Evolutionary conservation across 2,797 vertebrate genomes (phyloP).

Genomic region (Hyperoplus immaculatus): DNA sequence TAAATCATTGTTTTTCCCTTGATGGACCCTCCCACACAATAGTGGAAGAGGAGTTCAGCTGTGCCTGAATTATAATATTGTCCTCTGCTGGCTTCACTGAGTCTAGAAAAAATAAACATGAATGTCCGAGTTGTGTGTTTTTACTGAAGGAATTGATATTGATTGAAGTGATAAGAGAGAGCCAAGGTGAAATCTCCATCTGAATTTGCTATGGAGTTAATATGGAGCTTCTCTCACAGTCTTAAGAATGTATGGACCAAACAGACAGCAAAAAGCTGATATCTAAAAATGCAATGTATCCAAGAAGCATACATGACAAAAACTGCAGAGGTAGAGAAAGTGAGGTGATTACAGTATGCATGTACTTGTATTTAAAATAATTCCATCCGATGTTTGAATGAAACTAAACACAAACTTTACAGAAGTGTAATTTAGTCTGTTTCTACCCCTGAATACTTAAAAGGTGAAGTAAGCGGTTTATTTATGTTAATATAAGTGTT

Average conservation of each 20-base stretch:
- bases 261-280: conserved; percentile 1
- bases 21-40: conserved; percentile 50
- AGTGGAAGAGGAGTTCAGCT: conserved; percentile 42
- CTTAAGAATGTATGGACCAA: background rate
- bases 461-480: too few species aligned
- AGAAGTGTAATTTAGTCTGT: background rate
- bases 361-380: background rate
- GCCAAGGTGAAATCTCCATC: conserved; percentile 39
- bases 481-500: too few species aligned
- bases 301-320: too few species aligned
- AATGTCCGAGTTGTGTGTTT: conserved; percentile 43
- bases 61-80: conserved; percentile 58
- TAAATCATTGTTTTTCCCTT: conserved; percentile 49
- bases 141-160: conserved; percentile 34
- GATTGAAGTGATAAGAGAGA: conserved; percentile 45
- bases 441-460: background rate
- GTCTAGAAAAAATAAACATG: conserved; percentile 63
- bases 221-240: too few species aligned
- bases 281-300: background rate
- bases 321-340: background rate
- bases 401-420: background rate
- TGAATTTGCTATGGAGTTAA: background rate
- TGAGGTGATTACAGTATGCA: background rate
- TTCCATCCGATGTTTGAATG: background rate
- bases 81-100: conserved; percentile 56